Conservation (phyloP, 2,113 vertebrate species). For the Accipiter virgatus region DNA sequence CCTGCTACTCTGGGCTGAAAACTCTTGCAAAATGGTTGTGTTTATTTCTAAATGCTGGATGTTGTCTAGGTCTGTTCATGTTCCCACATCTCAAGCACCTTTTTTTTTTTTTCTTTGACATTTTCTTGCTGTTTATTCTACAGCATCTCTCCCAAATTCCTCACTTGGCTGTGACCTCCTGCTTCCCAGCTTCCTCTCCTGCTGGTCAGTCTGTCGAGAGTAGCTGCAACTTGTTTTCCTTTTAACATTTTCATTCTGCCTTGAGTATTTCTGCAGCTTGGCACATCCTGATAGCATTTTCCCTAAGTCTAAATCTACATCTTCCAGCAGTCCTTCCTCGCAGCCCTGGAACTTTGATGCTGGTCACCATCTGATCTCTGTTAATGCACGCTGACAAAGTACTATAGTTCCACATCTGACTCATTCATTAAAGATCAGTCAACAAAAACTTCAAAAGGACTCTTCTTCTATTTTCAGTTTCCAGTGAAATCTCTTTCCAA, state of each 20-base stretch:
- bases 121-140: conserved; percentile 3
- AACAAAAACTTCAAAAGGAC: background rate
- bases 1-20: background rate
- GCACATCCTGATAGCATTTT: background rate
- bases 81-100: background rate
- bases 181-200: background rate
- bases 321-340: background rate
- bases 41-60: background rate
- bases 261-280: background rate
- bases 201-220: background rate
- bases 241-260: background rate
- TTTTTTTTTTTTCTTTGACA: background rate
- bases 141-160: background rate
- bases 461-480: background rate
- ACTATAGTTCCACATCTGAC: background rate
- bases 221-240: background rate
- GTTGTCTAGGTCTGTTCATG: background rate
- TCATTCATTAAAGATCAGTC: background rate
- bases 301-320: background rate
- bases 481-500: background rate
- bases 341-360: background rate
- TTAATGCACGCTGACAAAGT: background rate
- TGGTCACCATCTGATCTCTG: background rate
- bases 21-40: background rate
- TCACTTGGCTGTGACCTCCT: background rate